Percentiles rank a stretch among this genome's conserved stretches.
phyloP scores from a whole-genome alignment of 2,113 vertebrate species.

The Stictonetta naevosa region DNA sequence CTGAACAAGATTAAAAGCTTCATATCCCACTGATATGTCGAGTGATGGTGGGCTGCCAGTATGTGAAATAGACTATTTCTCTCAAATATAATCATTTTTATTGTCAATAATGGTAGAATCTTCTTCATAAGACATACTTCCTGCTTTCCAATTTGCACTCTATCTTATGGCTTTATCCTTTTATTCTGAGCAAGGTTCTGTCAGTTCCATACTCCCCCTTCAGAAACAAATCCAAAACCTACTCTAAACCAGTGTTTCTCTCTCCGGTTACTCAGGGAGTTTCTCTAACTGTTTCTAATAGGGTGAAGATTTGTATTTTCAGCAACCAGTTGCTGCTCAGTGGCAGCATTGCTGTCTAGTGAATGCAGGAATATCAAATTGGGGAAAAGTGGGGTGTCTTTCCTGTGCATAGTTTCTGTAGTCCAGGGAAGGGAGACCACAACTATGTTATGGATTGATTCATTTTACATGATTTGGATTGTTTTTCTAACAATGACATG shows the following conservation, averaged over 20 bases:
- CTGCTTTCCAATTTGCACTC: neutral
- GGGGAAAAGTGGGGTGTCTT: neutral
- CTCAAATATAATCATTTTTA: neutral
- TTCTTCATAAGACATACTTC: neutral
- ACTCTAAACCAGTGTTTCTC: neutral
- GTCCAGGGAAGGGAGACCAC: neutral
- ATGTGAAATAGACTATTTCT: neutral
- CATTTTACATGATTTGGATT: neutral
- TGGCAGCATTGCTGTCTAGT: neutral
- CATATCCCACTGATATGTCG: neutral
- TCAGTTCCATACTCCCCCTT: neutral
- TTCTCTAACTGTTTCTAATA: neutral
- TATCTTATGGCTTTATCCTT: neutral
- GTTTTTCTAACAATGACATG: neutral
- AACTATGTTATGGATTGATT: neutral
- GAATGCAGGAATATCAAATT: neutral
- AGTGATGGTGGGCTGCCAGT: neutral
- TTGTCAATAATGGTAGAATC: neutral
- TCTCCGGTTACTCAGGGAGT: neutral
- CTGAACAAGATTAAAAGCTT: neutral
- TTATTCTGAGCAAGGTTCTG: neutral
- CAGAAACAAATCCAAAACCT: neutral
- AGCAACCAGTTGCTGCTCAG: neutral
- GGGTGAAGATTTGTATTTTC: neutral
- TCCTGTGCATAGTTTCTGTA: rapidly evolving